Evolutionary conservation across 2,888 invertebrate species (phyloP).

Genomic region (Cybosia mesomella): DNA sequence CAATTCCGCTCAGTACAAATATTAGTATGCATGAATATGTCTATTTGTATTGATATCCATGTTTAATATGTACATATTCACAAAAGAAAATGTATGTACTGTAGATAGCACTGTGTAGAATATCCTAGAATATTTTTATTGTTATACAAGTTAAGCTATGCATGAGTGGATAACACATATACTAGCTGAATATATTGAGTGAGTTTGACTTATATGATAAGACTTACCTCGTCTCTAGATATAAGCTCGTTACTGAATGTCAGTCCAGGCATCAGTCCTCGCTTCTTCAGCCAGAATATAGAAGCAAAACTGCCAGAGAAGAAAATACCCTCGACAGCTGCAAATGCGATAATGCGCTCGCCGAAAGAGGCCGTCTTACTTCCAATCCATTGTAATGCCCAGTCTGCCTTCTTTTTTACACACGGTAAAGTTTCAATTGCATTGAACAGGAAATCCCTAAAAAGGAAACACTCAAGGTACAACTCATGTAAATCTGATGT

Average conservation of each 20-base stretch:
- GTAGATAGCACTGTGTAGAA: too few species aligned
- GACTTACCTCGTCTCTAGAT: conserved; percentile 95
- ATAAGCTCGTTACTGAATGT: conserved; percentile 99
- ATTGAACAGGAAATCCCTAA: conserved; percentile 96
- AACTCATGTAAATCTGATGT: neutral
- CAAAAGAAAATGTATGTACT: too few species aligned
- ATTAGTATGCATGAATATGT: too few species aligned
- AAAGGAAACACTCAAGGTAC: conserved; percentile 29
- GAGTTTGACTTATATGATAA: neutral
- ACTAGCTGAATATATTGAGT: neutral
- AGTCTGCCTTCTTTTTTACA: conserved; percentile 98
- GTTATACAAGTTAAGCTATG: too few species aligned
- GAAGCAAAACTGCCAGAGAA: conserved; percentile 99
- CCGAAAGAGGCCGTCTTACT: conserved; percentile 95
- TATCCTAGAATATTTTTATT: too few species aligned
- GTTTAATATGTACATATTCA: too few species aligned
- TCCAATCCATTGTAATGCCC: conserved; percentile 99
- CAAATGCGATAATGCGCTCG: conserved; percentile 98
- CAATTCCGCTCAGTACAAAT: too few species aligned
- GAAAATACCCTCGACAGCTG: conserved; percentile 99
- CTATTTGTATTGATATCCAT: too few species aligned
- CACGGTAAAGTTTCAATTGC: conserved; percentile 99
- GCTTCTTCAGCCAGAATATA: conserved; percentile 99
- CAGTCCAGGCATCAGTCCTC: conserved; percentile 99
- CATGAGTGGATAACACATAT: too few species aligned